These are phyloP conservation scores for Stramonita haemastoma DNA, from an alignment of 2,888 invertebrate species.

Conservation along the genomic window DNA sequence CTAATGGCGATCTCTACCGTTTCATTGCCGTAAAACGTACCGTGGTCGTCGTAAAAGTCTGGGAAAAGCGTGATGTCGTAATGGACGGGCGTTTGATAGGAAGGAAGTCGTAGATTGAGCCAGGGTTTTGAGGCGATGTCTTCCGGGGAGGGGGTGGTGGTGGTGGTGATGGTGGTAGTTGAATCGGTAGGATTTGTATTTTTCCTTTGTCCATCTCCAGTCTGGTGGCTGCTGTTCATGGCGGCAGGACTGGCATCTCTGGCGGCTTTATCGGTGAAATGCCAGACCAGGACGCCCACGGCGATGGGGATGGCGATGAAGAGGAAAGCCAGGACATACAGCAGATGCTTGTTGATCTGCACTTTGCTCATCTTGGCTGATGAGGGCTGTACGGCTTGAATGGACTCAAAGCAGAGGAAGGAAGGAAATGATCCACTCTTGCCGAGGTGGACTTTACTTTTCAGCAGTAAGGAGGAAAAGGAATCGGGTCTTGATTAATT, in stretches of 20 bases:
- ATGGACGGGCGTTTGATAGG: constrained; percentile 81
- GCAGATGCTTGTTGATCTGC: constrained; percentile 52
- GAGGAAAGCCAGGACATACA: constrained; percentile 58
- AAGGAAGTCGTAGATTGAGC: constrained; percentile 81
- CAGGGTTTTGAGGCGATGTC: constrained; percentile 59
- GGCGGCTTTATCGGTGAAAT: constrained; percentile 52
- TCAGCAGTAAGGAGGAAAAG: too few species aligned
- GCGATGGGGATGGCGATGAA: constrained; percentile 59
- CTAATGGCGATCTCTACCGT: constrained; percentile 74
- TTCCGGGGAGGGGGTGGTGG: constrained; percentile 40
- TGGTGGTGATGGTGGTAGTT: constrained; percentile 40
- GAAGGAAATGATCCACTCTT: too few species aligned
- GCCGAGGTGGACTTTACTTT: too few species aligned
- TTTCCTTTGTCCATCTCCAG: constrained; percentile 16
- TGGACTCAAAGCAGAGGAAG: neutral
- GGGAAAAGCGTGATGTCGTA: constrained; percentile 86
- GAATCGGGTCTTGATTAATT: too few species aligned
- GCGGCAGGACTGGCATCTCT: neutral
- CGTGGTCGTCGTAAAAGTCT: constrained; percentile 80
- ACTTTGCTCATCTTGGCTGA: constrained; percentile 40
- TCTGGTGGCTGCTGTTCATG: neutral
- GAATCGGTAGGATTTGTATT: neutral
- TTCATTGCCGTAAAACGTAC: constrained; percentile 70
- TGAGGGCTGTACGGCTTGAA: neutral
- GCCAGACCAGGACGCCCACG: constrained; percentile 65